Conservation (phyloP, 2,888 invertebrate species). For the Cyaniris semiargus region DNA sequence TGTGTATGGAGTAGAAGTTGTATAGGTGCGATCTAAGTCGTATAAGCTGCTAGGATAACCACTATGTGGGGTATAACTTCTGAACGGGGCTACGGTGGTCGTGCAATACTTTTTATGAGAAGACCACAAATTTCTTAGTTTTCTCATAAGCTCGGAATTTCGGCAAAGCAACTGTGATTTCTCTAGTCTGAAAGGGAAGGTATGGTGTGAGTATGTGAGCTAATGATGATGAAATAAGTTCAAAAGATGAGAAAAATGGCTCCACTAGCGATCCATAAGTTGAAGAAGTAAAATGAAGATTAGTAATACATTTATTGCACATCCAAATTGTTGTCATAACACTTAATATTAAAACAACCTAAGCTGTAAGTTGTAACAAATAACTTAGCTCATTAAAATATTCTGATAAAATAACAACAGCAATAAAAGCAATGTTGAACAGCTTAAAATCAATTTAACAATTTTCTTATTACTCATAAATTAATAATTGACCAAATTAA, state of each 20-base stretch:
- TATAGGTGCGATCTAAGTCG: constrained; percentile 71
- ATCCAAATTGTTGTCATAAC: constrained; percentile 45
- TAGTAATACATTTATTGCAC: constrained; percentile 55
- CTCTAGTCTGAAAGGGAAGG: constrained; percentile 80
- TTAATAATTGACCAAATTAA: background rate
- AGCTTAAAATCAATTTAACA: background rate
- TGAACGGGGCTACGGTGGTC: constrained; percentile 59
- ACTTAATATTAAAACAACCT: background rate
- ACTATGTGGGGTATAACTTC: constrained; percentile 69
- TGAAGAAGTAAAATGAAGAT: background rate
- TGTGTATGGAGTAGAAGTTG: constrained; percentile 67
- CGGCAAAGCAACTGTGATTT: constrained; percentile 81
- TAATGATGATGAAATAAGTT: constrained; percentile 29
- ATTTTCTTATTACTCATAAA: background rate
- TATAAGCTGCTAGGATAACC: constrained; percentile 73
- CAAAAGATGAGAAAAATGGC: background rate
- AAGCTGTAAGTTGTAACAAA: background rate
- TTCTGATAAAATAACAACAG: background rate
- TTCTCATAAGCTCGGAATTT: constrained; percentile 82
- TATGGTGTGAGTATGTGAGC: constrained; percentile 37
- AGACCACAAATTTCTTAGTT: constrained; percentile 81
- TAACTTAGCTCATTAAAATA: background rate
- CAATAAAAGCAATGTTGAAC: background rate
- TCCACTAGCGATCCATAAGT: background rate
- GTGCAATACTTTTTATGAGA: constrained; percentile 82